Evolutionary conservation across 2,797 vertebrate genomes (phyloP).

Genomic region (Xerus rutilus): DNA sequence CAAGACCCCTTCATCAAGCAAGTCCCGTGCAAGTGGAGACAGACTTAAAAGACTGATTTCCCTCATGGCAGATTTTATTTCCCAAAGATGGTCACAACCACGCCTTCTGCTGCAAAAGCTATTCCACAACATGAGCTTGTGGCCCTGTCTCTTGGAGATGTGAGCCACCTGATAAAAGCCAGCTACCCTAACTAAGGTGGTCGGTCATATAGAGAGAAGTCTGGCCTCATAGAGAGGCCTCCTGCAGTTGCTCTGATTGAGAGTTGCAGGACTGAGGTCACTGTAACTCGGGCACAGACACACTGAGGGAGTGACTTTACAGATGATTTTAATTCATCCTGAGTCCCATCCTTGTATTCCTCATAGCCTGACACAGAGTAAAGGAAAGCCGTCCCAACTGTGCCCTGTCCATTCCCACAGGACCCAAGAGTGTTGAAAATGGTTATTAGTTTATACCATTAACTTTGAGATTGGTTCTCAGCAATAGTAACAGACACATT

Average conservation of each 20-base stretch:
- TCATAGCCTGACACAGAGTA: not conserved
- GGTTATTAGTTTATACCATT: not conserved
- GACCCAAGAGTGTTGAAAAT: not conserved
- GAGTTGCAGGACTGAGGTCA: not conserved
- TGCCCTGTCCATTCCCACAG: not conserved
- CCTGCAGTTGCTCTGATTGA: not conserved
- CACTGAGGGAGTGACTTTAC: not conserved
- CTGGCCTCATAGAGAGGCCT: not conserved
- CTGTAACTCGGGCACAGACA: not conserved
- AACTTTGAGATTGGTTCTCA: not conserved
- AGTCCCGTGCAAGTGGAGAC: not conserved
- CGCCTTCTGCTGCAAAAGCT: not conserved
- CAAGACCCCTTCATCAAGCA: not conserved
- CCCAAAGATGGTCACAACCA: not conserved
- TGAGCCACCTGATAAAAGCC: not conserved
- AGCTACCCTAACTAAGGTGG: not conserved
- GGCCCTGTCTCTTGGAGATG: not conserved
- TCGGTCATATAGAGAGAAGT: not conserved
- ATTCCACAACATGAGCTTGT: not conserved
- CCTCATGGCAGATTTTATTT: not conserved
- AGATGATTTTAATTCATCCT: not conserved
- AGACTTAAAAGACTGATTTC: not conserved
- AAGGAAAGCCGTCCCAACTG: not conserved
- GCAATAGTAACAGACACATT: not conserved
- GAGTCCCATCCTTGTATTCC: not conserved